Base-by-base conservation (phyloP, 2,797 vertebrate genomes). In the Hozukius guyotensis region DNA sequence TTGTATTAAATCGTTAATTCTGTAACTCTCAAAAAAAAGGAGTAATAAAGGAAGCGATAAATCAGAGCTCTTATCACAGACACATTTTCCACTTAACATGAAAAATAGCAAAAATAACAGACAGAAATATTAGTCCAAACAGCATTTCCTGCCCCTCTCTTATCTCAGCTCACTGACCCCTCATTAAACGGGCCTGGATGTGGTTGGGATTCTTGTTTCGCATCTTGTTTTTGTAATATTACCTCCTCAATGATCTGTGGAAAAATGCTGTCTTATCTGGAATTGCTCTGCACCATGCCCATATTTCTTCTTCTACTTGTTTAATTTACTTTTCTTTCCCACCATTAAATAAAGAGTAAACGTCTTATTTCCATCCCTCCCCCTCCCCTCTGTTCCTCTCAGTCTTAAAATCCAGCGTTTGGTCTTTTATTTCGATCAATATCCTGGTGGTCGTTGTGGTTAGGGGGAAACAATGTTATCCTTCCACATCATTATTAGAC, bases 401-500 rank as follows among this genome's bases (percentile, higher is more conserved):
- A 3, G 0, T 42, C 36, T 82, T 82, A 64, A 65, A 68, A 74
- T 84, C 79, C 62, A 72, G 49, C 71, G 49, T 68, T 20, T 53
- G 49, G 32, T 34, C n/a, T 9, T 25, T 77, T 66, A 46, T 46
- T 32, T 71, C 77, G 49, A 81, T 79, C 79, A 32, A 61, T 46
- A 46, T 29, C 4, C 56, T 74, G 68, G 62, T 59, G 65, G 84
- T 71, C 13, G 6, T 53, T 75, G n/a, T 76, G 74, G 49, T 85
- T 55, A 11, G 6, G 42, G 36, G 46, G 77, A 80, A 77, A 80
- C 80, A 31, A 69, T 75, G 72, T 87, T 87, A 88, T 92, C 87
- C 80, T n/a, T 79, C 63, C 78, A 81, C 83, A 83, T 89, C 69
- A 60, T 87, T 85, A 86, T 83, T 18, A 77, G 63, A 85, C 81